phyloP scores from a whole-genome alignment of 2,797 vertebrate species.

The Vireo griseus region DNA sequence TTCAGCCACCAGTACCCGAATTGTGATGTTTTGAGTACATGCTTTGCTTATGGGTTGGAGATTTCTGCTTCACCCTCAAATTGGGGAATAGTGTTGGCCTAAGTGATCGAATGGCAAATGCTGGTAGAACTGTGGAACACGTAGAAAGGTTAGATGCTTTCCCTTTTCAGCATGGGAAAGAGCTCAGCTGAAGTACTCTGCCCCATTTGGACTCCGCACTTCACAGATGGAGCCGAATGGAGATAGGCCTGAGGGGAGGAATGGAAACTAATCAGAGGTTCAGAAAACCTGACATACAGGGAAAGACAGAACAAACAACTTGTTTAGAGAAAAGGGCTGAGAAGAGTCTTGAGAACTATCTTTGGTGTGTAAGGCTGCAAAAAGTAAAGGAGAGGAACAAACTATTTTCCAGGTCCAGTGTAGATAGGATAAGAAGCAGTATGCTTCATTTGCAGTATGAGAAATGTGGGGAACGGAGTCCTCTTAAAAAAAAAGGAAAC shows the following conservation, averaged over 20 bases:
- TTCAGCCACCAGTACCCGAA: background rate
- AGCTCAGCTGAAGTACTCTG: background rate
- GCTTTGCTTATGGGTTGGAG: background rate
- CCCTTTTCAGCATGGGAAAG: background rate
- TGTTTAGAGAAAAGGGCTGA: background rate
- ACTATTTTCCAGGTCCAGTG: background rate
- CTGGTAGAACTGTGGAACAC: background rate
- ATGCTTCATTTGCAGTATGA: background rate
- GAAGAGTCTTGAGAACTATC: background rate
- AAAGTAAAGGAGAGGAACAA: background rate
- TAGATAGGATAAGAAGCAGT: background rate
- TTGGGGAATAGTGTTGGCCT: background rate
- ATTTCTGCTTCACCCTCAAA: background rate
- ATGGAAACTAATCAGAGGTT: slow-evolving; percentile 10
- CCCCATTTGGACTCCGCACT: background rate
- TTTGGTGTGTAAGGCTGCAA: background rate
- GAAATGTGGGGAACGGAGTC: background rate
- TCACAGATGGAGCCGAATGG: background rate
- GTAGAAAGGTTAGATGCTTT: background rate
- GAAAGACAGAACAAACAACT: background rate
- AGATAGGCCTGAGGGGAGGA: background rate
- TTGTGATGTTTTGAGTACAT: background rate
- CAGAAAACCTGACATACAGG: slow-evolving; percentile 3
- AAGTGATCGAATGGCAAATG: background rate
- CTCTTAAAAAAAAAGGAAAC: background rate